Evolutionary conservation across 2,888 invertebrate genomes (phyloP).

Genomic region (Nomada hirtipes): DNA sequence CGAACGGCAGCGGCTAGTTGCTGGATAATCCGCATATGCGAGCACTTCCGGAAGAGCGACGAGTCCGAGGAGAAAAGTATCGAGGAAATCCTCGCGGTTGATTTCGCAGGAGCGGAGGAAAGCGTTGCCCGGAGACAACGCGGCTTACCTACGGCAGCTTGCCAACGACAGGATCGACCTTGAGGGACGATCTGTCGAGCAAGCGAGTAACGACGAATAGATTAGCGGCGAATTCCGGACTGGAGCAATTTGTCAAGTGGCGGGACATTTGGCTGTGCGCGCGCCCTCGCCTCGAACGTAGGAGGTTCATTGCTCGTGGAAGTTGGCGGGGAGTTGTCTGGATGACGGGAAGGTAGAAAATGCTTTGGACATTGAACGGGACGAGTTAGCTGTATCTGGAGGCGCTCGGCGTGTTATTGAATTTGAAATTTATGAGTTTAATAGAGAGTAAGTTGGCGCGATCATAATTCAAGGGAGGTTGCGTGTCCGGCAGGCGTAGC

Average conservation of each 20-base stretch:
- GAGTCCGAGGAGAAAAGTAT: neutral
- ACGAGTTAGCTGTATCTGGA: slow-evolving; percentile 55
- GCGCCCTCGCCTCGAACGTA: neutral
- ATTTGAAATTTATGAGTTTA: slow-evolving; percentile 83
- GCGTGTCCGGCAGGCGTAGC: slow-evolving; percentile 76
- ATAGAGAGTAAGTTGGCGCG: slow-evolving; percentile 80
- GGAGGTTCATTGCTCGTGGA: neutral
- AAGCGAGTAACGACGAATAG: slow-evolving; percentile 62
- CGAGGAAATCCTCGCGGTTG: neutral
- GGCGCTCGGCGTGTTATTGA: slow-evolving; percentile 78
- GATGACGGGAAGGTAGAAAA: slow-evolving; percentile 11
- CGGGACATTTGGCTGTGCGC: slow-evolving; percentile 56
- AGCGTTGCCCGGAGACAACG: neutral
- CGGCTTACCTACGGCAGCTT: slow-evolving; percentile 35
- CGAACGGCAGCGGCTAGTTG: neutral
- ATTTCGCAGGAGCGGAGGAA: no score
- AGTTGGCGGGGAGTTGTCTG: neutral
- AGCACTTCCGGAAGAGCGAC: neutral
- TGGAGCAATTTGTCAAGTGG: slow-evolving; percentile 66
- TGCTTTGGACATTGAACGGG: neutral
- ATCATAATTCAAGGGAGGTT: slow-evolving; percentile 80
- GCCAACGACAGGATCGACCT: slow-evolving; percentile 63
- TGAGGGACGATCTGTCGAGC: slow-evolving; percentile 30
- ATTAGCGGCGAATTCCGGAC: slow-evolving; percentile 66
- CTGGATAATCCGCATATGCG: no score